phyloP scores from a whole-genome alignment of 2,797 vertebrate genomes.

The Myotis vivesi region DNA sequence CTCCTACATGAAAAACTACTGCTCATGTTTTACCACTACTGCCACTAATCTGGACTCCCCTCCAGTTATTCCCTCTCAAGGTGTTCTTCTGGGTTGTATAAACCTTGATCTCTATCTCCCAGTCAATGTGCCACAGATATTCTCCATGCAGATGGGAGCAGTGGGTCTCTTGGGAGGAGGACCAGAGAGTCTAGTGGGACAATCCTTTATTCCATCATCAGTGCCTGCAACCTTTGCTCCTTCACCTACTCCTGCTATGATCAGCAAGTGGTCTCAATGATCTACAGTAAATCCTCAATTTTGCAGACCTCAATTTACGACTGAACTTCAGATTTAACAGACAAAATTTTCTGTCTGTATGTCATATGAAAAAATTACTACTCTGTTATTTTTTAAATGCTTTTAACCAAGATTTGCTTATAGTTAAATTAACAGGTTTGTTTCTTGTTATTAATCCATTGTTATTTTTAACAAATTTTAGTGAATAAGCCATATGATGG shows the following conservation, averaged over 20 bases:
- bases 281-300: neutral
- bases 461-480: neutral
- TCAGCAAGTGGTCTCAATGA: neutral
- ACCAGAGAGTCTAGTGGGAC: conserved; percentile 93
- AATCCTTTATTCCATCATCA: neutral
- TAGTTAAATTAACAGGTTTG: neutral
- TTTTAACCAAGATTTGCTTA: neutral
- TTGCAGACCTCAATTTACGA: neutral
- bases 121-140: conserved; percentile 94
- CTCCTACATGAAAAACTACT: accelerated
- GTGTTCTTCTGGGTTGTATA: conserved; percentile 94
- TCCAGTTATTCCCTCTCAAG: conserved; percentile 94
- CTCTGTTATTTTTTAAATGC: neutral
- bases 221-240: neutral
- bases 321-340: neutral
- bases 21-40: conserved; percentile 84
- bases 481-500: neutral
- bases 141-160: conserved; percentile 96
- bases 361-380: neutral
- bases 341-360: neutral
- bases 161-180: conserved; percentile 96
- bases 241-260: neutral
- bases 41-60: conserved; percentile 91
- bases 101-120: conserved; percentile 96
- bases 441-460: neutral